phyloP scores from a whole-genome alignment of 2,113 vertebrate genomes.

The Haemorhous mexicanus region DNA sequence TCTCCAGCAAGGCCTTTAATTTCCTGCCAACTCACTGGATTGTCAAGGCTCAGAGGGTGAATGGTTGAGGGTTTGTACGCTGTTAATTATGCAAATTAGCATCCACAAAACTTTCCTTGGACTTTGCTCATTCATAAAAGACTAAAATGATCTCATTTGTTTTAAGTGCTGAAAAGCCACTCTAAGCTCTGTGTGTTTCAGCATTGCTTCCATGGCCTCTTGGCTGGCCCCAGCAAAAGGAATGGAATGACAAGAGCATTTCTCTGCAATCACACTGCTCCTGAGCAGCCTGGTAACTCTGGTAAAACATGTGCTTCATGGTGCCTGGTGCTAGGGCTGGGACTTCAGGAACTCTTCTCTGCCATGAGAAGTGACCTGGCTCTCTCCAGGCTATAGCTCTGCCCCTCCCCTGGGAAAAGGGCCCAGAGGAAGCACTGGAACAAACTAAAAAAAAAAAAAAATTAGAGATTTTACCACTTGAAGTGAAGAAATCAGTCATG shows the following conservation, averaged over 20 bases:
- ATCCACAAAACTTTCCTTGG: neutral
- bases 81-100: neutral
- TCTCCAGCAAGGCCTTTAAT: neutral
- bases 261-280: neutral
- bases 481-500: neutral
- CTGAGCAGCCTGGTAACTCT: neutral
- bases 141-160: neutral
- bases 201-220: neutral
- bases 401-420: neutral
- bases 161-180: neutral
- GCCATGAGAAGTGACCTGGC: neutral
- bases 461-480: neutral
- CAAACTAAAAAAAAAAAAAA: neutral
- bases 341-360: neutral
- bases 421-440: neutral
- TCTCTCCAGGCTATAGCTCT: neutral
- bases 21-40: neutral
- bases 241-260: neutral
- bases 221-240: neutral
- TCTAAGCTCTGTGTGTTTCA: neutral
- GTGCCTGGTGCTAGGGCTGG: neutral
- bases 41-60: neutral
- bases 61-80: neutral
- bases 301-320: accelerated
- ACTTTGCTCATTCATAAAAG: neutral